These are phyloP conservation scores for Dorcus hopei DNA, from an alignment of 2,888 invertebrate species.

Conservation along the genomic window DNA sequence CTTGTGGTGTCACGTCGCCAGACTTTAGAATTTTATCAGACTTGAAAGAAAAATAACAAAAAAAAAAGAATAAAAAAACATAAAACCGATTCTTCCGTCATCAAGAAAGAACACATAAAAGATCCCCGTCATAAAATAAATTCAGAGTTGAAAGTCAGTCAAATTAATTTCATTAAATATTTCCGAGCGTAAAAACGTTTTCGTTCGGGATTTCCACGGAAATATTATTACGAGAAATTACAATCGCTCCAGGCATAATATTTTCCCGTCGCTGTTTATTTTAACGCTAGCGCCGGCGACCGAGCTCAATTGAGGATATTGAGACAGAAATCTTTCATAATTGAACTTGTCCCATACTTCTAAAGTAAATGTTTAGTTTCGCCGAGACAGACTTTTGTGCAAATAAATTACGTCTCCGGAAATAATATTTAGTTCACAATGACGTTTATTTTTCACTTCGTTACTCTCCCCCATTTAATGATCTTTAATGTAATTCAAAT, in stretches of 20 bases:
- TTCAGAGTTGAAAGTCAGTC: slow-evolving; percentile 3
- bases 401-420: slow-evolving; percentile 15
- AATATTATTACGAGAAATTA: slow-evolving; percentile 25
- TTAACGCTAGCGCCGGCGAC: slow-evolving; percentile 20
- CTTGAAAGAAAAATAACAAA: too few species aligned
- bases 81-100: too few species aligned
- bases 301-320: slow-evolving; percentile 23
- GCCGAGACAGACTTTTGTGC: slow-evolving; percentile 3
- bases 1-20: too few species aligned
- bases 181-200: slow-evolving; percentile 19
- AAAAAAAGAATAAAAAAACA: too few species aligned
- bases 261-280: slow-evolving; percentile 16
- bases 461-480: neutral
- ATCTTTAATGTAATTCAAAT: too few species aligned
- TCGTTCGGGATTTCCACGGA: slow-evolving; percentile 16
- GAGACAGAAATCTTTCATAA: slow-evolving; percentile 25
- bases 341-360: slow-evolving; percentile 15
- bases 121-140: neutral
- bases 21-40: too few species aligned
- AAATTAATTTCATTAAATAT: slow-evolving; percentile 24
- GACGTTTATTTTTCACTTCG: slow-evolving; percentile 11
- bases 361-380: slow-evolving; percentile 12
- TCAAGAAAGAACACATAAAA: neutral
- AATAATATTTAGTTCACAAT: slow-evolving; percentile 15
- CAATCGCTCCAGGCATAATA: slow-evolving; percentile 24